Evolutionary conservation across 92 coral and sea anemone genomes (phyloP), one percentile per base, ranked within the genome.

Genomic region (Siderastrea siderea): DNA sequence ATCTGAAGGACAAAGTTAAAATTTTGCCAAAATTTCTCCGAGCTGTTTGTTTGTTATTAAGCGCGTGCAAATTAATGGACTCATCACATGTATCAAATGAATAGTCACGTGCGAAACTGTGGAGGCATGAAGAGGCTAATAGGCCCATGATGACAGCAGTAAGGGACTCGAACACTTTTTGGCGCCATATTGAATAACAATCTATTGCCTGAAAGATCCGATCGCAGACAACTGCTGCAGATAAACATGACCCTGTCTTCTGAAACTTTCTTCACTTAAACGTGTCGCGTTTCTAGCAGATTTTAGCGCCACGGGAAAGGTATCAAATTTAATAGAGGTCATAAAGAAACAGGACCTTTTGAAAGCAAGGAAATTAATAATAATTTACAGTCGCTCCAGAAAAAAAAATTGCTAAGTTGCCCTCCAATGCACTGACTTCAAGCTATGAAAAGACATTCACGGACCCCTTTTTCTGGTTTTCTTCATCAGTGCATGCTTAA

Each of bases 51-150:
- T 83, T 19, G 49, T 47, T 44, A 1, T 5, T n/a, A 47, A 70
- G 47, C 38, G 38, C 38, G 84, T 68, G 84, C 63, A 55, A 82
- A 69, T 70, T 57, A 71, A 55, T 44, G 49, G 61, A 72, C 87
- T 84, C 81, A 74, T 6, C 87, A 50, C 71, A 54, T n/a, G 6
- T 63, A 74, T 83, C 68, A 65, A 59, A 57, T 71, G 71, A 49
- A 47, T 59, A 3, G 71, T 60, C 75, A 74, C 16, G 64, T 74
- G 81, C 48, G 6, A 9, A 3, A 8, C 8, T 16, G 87, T 74
- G 87, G 87, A 64, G 87, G 87, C 87, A 51, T 65, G 87, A 84
- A 57, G 58, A 15, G 4, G 3, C 64, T 60, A 52, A 84, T 47
- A 60, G n/a, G 63, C 57, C 26, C 9, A 5, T 84, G 87, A 9